A percentile compares a stretch with the other conserved stretches of the same genome.
These are phyloP conservation scores for Ellobius talpinus DNA, from an alignment of 2,113 vertebrate genomes.

Conservation along the genomic window DNA sequence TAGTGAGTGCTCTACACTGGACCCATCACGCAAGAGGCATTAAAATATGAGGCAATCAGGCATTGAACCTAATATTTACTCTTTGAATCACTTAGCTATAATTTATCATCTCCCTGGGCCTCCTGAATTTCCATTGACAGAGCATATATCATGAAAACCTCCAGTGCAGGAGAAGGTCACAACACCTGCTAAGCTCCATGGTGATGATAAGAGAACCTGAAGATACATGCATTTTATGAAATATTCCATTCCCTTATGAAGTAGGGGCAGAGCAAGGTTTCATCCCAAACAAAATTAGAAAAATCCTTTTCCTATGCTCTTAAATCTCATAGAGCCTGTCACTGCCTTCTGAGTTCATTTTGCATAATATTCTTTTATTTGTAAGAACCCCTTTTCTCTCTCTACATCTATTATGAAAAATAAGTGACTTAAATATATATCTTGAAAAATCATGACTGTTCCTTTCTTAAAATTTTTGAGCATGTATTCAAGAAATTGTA, in stretches of 20 bases:
- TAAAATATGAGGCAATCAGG: conserved; percentile 77
- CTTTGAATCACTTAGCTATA: conserved; percentile 77
- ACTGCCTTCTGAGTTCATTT: conserved; percentile 62
- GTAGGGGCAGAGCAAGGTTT: conserved; percentile 51
- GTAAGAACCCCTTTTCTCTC: neutral
- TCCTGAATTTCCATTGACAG: conserved; percentile 75
- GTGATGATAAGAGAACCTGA: conserved; percentile 75
- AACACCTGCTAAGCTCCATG: conserved; percentile 51
- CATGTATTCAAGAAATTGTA: neutral
- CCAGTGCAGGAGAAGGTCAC: conserved; percentile 57
- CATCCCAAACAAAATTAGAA: conserved; percentile 68
- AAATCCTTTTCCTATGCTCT: conserved; percentile 61
- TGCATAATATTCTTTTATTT: conserved; percentile 58
- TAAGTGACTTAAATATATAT: neutral
- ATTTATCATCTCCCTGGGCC: conserved; percentile 72
- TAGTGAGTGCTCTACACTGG: conserved; percentile 44
- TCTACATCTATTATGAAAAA: neutral
- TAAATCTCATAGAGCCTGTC: conserved; percentile 68
- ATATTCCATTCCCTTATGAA: neutral
- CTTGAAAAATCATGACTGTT: conserved; percentile 38
- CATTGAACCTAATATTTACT: conserved; percentile 80
- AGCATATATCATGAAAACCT: conserved; percentile 72
- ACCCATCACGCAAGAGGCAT: conserved; percentile 54
- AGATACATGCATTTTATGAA: conserved; percentile 66
- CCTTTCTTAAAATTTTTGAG: neutral